phyloP scores from a whole-genome alignment of 2,888 invertebrate species.

The Perizoma affinitatum region DNA sequence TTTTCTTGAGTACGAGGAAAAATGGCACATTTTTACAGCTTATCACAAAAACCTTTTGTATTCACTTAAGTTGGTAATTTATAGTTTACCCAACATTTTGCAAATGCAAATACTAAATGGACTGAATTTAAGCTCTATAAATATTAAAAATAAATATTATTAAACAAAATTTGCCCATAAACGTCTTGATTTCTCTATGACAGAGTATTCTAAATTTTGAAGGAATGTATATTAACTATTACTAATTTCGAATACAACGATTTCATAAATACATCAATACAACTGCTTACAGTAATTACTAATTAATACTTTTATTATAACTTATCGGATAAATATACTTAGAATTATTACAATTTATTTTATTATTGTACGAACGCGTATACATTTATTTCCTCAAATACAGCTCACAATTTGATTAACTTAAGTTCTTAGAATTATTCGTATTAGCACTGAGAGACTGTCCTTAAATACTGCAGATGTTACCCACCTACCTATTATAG shows the following conservation, averaged over 20 bases:
- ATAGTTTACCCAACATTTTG: slow-evolving; percentile 29
- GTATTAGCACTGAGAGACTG: slow-evolving; percentile 37
- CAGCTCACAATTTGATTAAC: slow-evolving; percentile 64
- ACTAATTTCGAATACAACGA: slow-evolving; percentile 41
- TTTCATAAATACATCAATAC: slow-evolving; percentile 60
- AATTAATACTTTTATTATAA: slow-evolving; percentile 61
- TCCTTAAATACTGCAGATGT: slow-evolving; percentile 26
- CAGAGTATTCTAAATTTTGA: slow-evolving; percentile 42
- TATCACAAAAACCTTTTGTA: slow-evolving; percentile 23
- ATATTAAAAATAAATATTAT: slow-evolving; percentile 18
- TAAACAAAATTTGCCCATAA: slow-evolving; percentile 29
- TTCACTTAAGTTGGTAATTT: slow-evolving; percentile 7
- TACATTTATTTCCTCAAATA: slow-evolving; percentile 78
- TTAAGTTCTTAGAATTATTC: slow-evolving; percentile 31
- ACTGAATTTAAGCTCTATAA: slow-evolving; percentile 39
- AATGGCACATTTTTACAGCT: slow-evolving; percentile 29
- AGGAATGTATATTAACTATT: slow-evolving; percentile 51
- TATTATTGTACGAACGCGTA: slow-evolving; percentile 83
- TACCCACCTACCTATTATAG: slow-evolving; percentile 10
- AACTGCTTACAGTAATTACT: slow-evolving; percentile 55
- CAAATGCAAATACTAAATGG: slow-evolving; percentile 39
- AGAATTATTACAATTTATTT: slow-evolving; percentile 61
- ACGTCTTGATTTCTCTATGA: slow-evolving; percentile 20
- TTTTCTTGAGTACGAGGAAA: slow-evolving; percentile 1
- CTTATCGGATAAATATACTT: slow-evolving; percentile 76